phyloP scores from a whole-genome alignment of 2,888 invertebrate genomes.

The Temnothorax ravouxi region DNA sequence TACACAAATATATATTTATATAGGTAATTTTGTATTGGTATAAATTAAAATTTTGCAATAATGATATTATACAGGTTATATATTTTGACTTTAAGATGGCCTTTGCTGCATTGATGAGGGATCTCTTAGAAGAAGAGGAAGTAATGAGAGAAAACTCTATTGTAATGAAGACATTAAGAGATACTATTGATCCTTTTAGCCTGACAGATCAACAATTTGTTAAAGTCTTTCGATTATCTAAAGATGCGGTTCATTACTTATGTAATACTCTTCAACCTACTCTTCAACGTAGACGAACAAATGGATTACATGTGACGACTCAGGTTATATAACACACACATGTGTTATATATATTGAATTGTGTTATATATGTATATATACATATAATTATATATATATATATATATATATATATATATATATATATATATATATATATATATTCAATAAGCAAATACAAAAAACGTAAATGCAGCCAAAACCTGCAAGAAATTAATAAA shows the following conservation, averaged over 20 bases:
- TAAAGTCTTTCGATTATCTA: background rate
- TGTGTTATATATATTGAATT: no score
- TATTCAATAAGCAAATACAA: no score
- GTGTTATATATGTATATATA: no score
- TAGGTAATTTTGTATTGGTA: no score
- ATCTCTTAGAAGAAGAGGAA: background rate
- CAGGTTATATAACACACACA: background rate
- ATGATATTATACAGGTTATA: background rate
- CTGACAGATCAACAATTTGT: background rate
- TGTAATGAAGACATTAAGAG: background rate
- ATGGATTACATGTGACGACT: background rate
- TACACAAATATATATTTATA: no score
- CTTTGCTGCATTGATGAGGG: no score
- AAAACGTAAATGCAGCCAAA: no score
- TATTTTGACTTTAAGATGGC: background rate
- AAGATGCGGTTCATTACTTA: background rate
- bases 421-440: no score
- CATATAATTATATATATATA: no score
- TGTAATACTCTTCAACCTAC: background rate
- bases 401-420: no score
- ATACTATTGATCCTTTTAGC: background rate
- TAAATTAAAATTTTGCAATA: no score
- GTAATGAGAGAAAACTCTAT: background rate
- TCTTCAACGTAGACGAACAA: background rate
- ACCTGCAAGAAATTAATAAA: no score